Conservation (phyloP, 1,140 invertebrate genomes). For the Apis mellifera region Amel_HAv3.1 CM009943.2:5449001-5449500, state of each 20-base stretch:
- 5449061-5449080: conserved; percentile 57
- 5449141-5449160: conserved; percentile 48
- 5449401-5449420: too few species aligned
- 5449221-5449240: background rate
- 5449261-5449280: background rate
- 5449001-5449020: conserved; percentile 71
- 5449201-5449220: conserved; percentile 13
- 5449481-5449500: background rate
- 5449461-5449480: background rate
- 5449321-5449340: background rate
- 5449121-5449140: conserved; percentile 52
- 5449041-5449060: conserved; percentile 73
- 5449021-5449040: conserved; percentile 81
- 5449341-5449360: too few species aligned
- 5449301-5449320: too few species aligned
- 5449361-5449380: background rate
- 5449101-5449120: conserved; percentile 52
- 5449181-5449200: conserved; percentile 39
- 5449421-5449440: too few species aligned
- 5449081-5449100: conserved; percentile 51
- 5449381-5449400: background rate
- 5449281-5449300: too few species aligned
- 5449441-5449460: background rate
- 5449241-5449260: background rate
- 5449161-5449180: conserved; percentile 46